Evolutionary conservation across 2,113 vertebrate genomes (phyloP), one percentile per base, ranked within the genome.

Genomic region (Triplophysa tibetana): DNA sequence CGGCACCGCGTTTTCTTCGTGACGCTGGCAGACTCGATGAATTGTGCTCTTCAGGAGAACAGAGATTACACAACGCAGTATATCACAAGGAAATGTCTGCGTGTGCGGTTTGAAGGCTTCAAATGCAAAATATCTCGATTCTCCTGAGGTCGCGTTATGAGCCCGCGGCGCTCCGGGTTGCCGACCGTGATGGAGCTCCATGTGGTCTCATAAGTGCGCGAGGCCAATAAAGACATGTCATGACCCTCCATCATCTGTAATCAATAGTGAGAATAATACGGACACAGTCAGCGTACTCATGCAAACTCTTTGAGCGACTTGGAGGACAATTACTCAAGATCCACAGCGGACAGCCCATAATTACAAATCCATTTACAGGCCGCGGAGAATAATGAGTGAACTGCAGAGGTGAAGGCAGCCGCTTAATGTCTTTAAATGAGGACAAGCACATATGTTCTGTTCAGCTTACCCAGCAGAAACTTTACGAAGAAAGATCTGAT

Each of bases 351-450:
- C 80, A 82, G 80, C 21, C 76, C 66, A 64, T 82, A 86, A 84
- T 86, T 83, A 77, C 80, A 70, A 86, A 83, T 80, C 82, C 75
- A 81, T 83, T 79, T 79, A 67, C 76, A 45, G 76, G 45, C 60
- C 77, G 56, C 61, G 17, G 79, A 56, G 79, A 67, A 67, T 70
- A 81, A 76, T 78, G 79, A 75, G 63, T 41, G 52, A 65, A 79
- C 52, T 54, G 70, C 63, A 60, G 72, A 75, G 58, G 41, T 41
- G 60, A 62, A 60, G 2, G n/a, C 56, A 33, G 62, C 23, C 48
- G 50, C 14, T 62, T 70, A 52, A 56, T 72, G 58, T 19, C 78
- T 73, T 52, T 38, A 56, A 80, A 56, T 26, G 41, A 73, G 58
- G 58, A 80, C 78, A 54, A 23, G 19, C 38, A 14, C 43, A 14